phyloP scores from a whole-genome alignment of 2,797 vertebrate genomes.

The Anniella stebbinsi region DNA sequence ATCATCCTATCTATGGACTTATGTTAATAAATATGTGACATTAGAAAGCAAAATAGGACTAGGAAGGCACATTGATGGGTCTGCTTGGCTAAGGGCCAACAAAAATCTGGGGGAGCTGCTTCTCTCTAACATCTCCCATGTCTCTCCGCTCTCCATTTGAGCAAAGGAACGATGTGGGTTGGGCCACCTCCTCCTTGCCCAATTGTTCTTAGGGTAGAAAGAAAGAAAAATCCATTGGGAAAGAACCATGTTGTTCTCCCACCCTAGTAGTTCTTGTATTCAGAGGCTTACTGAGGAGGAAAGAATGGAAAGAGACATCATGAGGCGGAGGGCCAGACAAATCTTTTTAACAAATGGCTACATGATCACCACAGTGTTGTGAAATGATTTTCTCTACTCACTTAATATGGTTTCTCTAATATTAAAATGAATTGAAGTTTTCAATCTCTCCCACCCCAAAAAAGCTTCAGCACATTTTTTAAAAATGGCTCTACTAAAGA shows the following conservation, averaged over 20 bases:
- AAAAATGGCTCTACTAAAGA: conserved; percentile 8
- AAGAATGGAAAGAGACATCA: too few relatives aligned
- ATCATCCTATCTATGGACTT: too few relatives aligned
- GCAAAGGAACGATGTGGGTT: background rate
- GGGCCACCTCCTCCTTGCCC: background rate
- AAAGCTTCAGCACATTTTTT: background rate
- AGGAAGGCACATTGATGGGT: too few relatives aligned
- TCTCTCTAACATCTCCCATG: background rate
- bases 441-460: fast-evolving
- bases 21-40: too few relatives aligned
- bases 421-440: background rate
- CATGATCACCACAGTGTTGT: background rate
- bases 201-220: background rate
- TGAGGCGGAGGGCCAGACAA: background rate
- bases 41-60: too few relatives aligned
- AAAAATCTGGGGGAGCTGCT: background rate
- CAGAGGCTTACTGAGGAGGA: background rate
- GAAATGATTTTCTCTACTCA: background rate
- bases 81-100: background rate
- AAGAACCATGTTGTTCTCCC: background rate
- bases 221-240: background rate
- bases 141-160: background rate
- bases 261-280: background rate
- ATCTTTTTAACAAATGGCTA: background rate
- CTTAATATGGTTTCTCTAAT: background rate